Conservation (phyloP, 2,888 invertebrate genomes). For the Branchipolynoe longqiensis region DNA sequence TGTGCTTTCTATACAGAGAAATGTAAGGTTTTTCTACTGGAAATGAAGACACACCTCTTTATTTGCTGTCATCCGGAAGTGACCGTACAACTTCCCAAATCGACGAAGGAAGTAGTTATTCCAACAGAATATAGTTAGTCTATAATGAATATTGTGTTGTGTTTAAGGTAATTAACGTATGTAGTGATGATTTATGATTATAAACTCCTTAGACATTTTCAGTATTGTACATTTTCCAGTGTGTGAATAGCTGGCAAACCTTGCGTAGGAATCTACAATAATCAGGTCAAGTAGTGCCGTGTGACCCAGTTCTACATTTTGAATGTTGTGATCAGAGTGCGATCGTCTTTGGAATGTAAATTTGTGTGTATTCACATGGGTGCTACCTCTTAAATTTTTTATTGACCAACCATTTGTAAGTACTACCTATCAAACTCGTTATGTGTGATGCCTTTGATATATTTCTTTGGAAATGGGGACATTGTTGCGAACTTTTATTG, state of each 20-base stretch:
- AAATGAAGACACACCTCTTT: no score
- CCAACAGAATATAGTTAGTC: no score
- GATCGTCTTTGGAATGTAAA: background rate
- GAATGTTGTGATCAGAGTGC: constrained; percentile 25
- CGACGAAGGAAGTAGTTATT: background rate
- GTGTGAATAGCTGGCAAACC: background rate
- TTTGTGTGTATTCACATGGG: background rate
- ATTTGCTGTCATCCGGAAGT: background rate
- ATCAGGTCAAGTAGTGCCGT: constrained; percentile 23
- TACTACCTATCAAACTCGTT: no score
- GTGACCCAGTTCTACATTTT: constrained; percentile 32
- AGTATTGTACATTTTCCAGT: background rate
- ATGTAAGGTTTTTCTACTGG: no score
- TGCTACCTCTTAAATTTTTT: background rate
- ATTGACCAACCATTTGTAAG: background rate
- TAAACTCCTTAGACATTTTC: background rate
- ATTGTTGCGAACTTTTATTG: no score
- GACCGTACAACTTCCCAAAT: constrained; percentile 6
- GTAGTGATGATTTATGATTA: background rate
- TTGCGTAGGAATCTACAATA: constrained; percentile 21
- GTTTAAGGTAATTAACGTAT: background rate
- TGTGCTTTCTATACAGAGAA: no score
- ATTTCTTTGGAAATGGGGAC: no score
- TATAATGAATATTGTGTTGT: background rate
- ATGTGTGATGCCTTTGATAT: no score